Conservation (phyloP, 2,113 vertebrate genomes). For the Oxygymnocypris stewartii region DNA sequence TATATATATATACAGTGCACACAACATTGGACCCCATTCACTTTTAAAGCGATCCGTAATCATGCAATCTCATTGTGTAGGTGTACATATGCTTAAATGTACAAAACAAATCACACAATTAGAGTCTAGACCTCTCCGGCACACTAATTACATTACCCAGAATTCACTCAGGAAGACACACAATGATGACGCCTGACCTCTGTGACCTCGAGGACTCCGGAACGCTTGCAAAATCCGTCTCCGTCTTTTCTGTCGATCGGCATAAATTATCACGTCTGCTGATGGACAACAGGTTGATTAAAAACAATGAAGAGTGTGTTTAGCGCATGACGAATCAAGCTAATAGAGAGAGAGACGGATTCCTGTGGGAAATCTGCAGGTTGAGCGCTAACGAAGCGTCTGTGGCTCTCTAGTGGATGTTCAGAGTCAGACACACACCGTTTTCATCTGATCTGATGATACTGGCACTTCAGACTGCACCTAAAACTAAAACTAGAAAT, state of each 20-base stretch:
- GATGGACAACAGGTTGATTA: constrained; percentile 54
- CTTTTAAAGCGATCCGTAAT: not conserved
- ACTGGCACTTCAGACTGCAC: not conserved
- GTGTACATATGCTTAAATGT: not conserved
- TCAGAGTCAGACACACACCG: not conserved
- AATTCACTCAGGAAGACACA: constrained; percentile 49
- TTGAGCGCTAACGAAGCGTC: constrained; percentile 52
- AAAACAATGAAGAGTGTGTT: constrained; percentile 52
- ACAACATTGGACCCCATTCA: too few species aligned
- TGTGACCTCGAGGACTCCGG: constrained; percentile 51
- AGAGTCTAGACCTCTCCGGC: not conserved
- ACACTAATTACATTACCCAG: constrained; percentile 57
- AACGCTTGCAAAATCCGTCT: constrained; percentile 45
- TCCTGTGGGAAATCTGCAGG: constrained; percentile 52
- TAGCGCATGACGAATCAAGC: constrained; percentile 44
- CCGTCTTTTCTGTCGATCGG: constrained; percentile 32
- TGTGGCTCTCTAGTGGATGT: constrained; percentile 35
- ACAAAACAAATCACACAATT: constrained; percentile 4
- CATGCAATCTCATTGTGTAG: not conserved
- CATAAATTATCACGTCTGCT: constrained; percentile 50
- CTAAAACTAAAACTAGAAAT: too few species aligned
- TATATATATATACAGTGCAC: too few species aligned
- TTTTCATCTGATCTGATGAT: not conserved
- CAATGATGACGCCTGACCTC: constrained; percentile 58
- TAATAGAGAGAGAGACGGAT: constrained; percentile 24